Evolutionary conservation across 2,888 invertebrate species (phyloP).

Genomic region (Lasioglossum calceatum): DNA sequence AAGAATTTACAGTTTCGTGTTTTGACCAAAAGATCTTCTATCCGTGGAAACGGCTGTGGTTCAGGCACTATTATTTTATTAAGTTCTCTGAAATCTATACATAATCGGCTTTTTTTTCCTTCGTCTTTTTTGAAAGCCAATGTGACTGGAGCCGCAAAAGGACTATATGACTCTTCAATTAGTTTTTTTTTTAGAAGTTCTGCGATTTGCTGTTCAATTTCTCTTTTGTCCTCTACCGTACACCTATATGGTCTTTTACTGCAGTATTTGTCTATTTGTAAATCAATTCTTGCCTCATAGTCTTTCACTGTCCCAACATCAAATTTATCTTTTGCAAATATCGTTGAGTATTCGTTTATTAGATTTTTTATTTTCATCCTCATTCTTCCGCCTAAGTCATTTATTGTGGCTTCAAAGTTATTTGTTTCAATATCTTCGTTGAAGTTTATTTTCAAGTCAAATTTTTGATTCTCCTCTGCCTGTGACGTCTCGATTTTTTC

Average conservation of each 20-base stretch:
- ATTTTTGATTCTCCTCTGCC: too few relatives aligned
- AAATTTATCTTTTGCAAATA: neutral
- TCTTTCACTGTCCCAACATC: neutral
- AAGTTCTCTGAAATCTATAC: neutral
- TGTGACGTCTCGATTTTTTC: too few relatives aligned
- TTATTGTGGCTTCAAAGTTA: too few relatives aligned
- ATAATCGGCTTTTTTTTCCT: neutral
- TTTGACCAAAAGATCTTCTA: too few relatives aligned
- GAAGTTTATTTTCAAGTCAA: too few relatives aligned
- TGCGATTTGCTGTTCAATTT: conserved; percentile 11
- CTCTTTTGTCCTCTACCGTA: neutral
- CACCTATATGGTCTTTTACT: neutral
- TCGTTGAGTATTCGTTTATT: neutral
- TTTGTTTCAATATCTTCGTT: too few relatives aligned
- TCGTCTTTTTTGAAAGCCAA: neutral
- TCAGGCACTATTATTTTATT: neutral
- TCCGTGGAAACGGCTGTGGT: neutral
- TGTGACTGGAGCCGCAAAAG: conserved; percentile 13
- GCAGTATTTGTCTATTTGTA: neutral
- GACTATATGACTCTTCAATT: conserved; percentile 18
- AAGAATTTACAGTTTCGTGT: too few relatives aligned
- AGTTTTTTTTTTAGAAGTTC: neutral
- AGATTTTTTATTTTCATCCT: neutral
- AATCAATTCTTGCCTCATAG: neutral
- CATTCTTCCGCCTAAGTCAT: too few relatives aligned